Evolutionary conservation across 2,888 invertebrate genomes (phyloP).

Genomic region (Erpobdella octoculata): DNA sequence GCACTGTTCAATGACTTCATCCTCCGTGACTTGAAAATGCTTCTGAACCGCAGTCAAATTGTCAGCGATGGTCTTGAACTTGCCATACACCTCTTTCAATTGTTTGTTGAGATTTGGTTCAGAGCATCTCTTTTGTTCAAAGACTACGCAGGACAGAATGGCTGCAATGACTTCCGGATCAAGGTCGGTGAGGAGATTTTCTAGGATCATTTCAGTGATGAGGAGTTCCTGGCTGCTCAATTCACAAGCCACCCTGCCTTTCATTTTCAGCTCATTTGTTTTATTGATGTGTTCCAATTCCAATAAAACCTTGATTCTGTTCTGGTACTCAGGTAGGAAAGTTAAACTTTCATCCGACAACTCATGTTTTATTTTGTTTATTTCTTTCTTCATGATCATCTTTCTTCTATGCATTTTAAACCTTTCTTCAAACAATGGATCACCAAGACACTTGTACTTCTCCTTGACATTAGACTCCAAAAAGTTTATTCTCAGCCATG

Average conservation of each 20-base stretch:
- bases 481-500: slow-evolving; percentile 44
- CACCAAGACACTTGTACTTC: slow-evolving; percentile 61
- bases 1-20: slow-evolving; percentile 60
- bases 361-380: slow-evolving; percentile 67
- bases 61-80: slow-evolving; percentile 64
- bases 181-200: slow-evolving; percentile 76
- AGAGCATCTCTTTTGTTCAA: slow-evolving; percentile 64
- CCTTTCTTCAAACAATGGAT: slow-evolving; percentile 68
- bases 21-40: slow-evolving; percentile 56
- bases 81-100: slow-evolving; percentile 62
- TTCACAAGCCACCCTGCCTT: slow-evolving; percentile 75
- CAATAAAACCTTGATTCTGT: slow-evolving; percentile 59
- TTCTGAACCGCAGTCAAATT: slow-evolving; percentile 65
- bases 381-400: slow-evolving; percentile 54
- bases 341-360: slow-evolving; percentile 76
- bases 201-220: slow-evolving; percentile 84
- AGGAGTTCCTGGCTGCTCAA: slow-evolving; percentile 74
- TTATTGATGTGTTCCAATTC: slow-evolving; percentile 70
- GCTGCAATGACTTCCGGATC: slow-evolving; percentile 87
- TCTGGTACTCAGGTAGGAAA: slow-evolving; percentile 80
- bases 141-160: slow-evolving; percentile 81
- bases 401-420: slow-evolving; percentile 63
- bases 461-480: slow-evolving; percentile 41
- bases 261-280: slow-evolving; percentile 59
- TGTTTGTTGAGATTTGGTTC: slow-evolving; percentile 59